These are phyloP conservation scores for Passerculus sandwichensis DNA, from an alignment of 2,797 vertebrate genomes.

Conservation along the genomic window DNA sequence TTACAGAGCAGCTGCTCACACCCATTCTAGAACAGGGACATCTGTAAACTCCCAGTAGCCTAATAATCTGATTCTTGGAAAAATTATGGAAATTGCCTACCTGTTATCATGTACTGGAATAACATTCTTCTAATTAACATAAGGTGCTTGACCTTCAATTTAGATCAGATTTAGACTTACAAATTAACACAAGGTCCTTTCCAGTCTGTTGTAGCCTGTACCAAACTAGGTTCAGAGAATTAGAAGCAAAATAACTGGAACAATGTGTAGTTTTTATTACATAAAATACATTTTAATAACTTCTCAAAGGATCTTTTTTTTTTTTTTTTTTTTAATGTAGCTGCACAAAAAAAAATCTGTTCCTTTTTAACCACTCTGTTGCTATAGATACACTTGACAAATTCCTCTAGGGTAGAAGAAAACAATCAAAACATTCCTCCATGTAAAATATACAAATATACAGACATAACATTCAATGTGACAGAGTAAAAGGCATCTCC, in stretches of 20 bases:
- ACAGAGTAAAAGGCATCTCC: background rate
- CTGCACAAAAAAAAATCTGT: background rate
- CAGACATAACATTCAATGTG: background rate
- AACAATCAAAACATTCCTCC: background rate
- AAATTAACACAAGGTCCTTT: background rate
- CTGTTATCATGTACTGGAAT: background rate
- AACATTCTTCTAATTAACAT: background rate
- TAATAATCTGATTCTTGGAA: background rate
- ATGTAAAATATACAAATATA: background rate
- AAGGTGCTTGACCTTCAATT: background rate
- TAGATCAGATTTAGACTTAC: background rate
- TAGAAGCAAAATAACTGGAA: background rate
- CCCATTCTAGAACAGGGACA: background rate
- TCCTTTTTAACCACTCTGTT: background rate
- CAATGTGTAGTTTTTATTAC: background rate
- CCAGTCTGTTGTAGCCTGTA: background rate
- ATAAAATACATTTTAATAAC: background rate
- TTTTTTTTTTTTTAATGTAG: background rate
- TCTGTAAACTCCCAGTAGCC: background rate
- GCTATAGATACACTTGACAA: background rate
- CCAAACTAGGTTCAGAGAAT: background rate
- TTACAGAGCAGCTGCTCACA: background rate
- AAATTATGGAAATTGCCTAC: background rate
- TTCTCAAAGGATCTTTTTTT: background rate
- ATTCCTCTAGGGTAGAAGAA: background rate